phyloP scores from a whole-genome alignment of 2,888 invertebrate species.

The Apoda limacodes region DNA sequence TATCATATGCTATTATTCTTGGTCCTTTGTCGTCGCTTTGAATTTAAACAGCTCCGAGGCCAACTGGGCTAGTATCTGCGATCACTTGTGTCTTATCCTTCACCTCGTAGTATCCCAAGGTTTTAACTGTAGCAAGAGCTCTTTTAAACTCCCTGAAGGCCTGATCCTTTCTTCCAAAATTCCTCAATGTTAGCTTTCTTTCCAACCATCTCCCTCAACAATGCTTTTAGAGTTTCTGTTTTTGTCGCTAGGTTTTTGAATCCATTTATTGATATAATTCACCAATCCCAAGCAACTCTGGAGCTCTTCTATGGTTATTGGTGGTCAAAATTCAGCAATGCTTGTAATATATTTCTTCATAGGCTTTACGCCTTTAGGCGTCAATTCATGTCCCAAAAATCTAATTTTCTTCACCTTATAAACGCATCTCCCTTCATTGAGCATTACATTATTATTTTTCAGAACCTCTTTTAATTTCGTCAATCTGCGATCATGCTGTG shows the following conservation, averaged over 20 bases:
- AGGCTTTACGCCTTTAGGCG: conserved; percentile 23
- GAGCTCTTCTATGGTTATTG: conserved; percentile 11
- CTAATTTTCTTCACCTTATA: too few relatives aligned
- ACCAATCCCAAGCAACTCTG: conserved; percentile 20
- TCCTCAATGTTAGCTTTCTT: conserved; percentile 15
- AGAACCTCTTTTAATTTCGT: too few relatives aligned
- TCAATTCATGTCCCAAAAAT: too few relatives aligned
- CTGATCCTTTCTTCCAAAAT: conserved; percentile 12
- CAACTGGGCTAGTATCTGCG: too few relatives aligned
- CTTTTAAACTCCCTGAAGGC: too few relatives aligned
- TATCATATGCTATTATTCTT: conserved; percentile 7
- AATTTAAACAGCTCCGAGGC: too few relatives aligned
- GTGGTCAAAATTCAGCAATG: conserved; percentile 20
- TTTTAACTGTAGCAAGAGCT: too few relatives aligned
- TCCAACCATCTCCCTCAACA: conserved; percentile 8
- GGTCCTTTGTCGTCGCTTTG: conserved; percentile 4
- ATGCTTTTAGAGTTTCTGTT: conserved; percentile 13
- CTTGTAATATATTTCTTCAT: conserved; percentile 22
- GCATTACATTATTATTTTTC: too few relatives aligned
- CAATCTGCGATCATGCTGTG: too few relatives aligned
- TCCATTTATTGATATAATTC: conserved; percentile 18
- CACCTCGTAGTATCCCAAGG: too few relatives aligned
- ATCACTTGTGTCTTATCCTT: too few relatives aligned
- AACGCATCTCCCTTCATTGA: too few relatives aligned
- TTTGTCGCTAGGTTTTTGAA: conserved; percentile 16